Base-by-base conservation (phyloP, 2,113 vertebrate genomes). In the Stigmatopora argus region DNA sequence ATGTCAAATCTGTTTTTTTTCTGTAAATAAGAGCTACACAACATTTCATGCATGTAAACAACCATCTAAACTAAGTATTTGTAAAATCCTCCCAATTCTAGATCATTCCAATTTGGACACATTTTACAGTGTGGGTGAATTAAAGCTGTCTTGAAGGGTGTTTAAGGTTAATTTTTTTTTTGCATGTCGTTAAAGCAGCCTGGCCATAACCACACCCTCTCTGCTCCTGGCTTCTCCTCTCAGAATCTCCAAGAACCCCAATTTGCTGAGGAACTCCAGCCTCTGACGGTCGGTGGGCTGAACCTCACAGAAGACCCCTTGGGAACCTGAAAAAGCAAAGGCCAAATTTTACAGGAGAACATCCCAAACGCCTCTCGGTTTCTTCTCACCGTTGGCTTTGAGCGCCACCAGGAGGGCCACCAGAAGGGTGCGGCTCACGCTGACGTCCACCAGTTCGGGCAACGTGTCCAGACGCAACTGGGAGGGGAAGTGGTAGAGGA, bases 231-330 rank as follows among this genome's bases (percentile, higher is more conserved):
- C 88, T 81, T 92, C 92, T 69, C 89, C 89, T 74, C 91, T 83
- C 0, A 93, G 90, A 82, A 94, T 89, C 75, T 92, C 91, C 0
- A 94, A 79, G 41, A 94, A 94, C 67, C 93, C 93, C 86, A 94
- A 71, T 68, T 92, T 92, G 19, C 90, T 90, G 71, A 93, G 82
- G 79, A 94, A 93, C 80, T 91, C 92, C 84, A 93, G 80, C 66
- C 90, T 89, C 69, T 89, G 86, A 45, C 78, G 71, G 74, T 94
- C 91, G 0, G 88, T 21, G 0, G 91, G 90, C 66, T 89, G 89
- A 53, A 94, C 91, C 78, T 93, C 91, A 48, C 93, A 94, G 79
- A 94, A 94, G 73, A 93, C 93, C 66, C 93, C 93, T 73, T 89
- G 90, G 0, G 92, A 93, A 58, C 92, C 92, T 92, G 81, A 3